phyloP scores from a whole-genome alignment of 2,888 invertebrate genomes.

The Xylocampa areola region DNA sequence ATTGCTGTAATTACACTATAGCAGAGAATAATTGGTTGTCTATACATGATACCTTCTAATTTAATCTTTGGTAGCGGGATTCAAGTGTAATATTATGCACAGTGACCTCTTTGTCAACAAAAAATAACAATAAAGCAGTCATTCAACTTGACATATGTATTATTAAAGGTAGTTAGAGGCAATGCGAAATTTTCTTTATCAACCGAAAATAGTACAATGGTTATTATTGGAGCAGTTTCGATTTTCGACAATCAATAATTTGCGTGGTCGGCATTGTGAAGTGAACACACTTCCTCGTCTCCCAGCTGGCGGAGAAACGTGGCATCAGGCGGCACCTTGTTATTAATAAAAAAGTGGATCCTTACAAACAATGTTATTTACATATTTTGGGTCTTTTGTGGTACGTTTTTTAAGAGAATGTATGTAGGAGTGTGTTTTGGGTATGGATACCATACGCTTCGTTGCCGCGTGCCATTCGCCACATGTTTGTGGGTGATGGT shows the following conservation, averaged over 20 bases:
- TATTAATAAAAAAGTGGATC: conserved; percentile 82
- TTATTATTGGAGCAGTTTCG: conserved; percentile 68
- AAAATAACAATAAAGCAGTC: conserved; percentile 77
- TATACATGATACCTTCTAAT: conserved; percentile 64
- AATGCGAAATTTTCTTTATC: conserved; percentile 60
- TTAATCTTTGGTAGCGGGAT: conserved; percentile 64
- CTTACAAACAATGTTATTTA: conserved; percentile 74
- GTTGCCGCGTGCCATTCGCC: conserved; percentile 68
- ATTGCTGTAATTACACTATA: conserved; percentile 68
- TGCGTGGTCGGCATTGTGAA: conserved; percentile 71
- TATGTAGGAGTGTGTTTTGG: conserved; percentile 47
- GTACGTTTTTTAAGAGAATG: conserved; percentile 67
- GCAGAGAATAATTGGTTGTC: conserved; percentile 59
- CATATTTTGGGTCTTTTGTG: conserved; percentile 75
- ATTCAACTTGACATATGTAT: conserved; percentile 73
- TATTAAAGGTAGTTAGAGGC: conserved; percentile 66
- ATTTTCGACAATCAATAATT: conserved; percentile 81
- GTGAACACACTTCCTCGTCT: conserved; percentile 79
- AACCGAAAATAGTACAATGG: conserved; percentile 52
- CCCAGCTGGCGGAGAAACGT: conserved; percentile 84
- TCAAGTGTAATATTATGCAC: conserved; percentile 65
- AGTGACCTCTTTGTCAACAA: conserved; percentile 66
- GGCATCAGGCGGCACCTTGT: conserved; percentile 76
- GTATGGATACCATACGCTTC: conserved; percentile 68
- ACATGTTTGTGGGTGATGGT: conserved; percentile 27